Conservation (phyloP, 2,888 invertebrate species). For the Pandemis cinnamomeana region DNA sequence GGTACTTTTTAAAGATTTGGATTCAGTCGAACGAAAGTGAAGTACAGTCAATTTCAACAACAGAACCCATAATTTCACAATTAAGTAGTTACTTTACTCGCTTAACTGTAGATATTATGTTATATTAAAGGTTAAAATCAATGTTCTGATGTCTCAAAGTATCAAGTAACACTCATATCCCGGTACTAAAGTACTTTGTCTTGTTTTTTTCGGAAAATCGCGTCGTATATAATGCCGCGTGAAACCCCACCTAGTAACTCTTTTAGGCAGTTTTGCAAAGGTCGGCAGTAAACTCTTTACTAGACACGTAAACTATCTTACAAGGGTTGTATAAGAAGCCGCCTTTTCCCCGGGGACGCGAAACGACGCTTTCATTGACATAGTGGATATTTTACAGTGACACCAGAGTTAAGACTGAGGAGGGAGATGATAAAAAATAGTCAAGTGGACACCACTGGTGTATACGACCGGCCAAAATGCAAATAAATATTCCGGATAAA, state of each 20-base stretch:
- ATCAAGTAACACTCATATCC: neutral
- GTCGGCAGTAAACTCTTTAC: slow-evolving; percentile 16
- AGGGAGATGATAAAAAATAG: too few species aligned
- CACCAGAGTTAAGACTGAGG: too few species aligned
- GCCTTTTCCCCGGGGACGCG: neutral
- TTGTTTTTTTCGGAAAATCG: neutral
- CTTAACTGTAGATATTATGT: too few species aligned
- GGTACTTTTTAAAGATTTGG: too few species aligned
- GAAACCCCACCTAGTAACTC: neutral
- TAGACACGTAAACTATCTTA: slow-evolving; percentile 29
- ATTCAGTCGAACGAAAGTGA: neutral
- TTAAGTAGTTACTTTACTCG: too few species aligned
- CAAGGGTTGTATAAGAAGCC: slow-evolving; percentile 19
- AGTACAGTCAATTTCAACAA: neutral
- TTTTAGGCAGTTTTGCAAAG: slow-evolving; percentile 8
- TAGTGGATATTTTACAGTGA: neutral
- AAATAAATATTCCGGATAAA: too few species aligned
- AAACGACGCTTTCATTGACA: neutral
- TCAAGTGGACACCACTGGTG: too few species aligned
- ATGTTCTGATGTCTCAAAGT: too few species aligned
- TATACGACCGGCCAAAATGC: too few species aligned
- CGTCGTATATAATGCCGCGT: neutral
- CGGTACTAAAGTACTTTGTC: too few species aligned
- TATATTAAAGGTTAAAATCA: too few species aligned
- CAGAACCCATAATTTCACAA: too few species aligned